phyloP scores from a whole-genome alignment of 1,140 invertebrate genomes.

The Nymphalis io region DNA sequence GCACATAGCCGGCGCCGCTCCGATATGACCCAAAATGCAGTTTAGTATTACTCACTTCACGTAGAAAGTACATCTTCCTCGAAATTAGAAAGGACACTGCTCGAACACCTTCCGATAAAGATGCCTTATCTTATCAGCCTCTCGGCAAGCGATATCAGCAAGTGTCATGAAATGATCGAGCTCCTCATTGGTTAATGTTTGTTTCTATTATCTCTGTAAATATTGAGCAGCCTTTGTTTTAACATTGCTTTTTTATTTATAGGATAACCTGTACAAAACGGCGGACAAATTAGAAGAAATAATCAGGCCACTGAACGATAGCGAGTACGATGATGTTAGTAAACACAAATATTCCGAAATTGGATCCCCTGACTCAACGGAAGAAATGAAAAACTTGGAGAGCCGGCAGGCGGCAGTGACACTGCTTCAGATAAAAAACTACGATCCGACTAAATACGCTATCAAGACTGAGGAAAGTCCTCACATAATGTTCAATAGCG shows the following conservation, averaged over 20 bases:
- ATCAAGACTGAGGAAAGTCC: conserved; percentile 71
- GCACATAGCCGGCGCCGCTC: conserved; percentile 3
- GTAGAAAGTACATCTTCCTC: conserved; percentile 65
- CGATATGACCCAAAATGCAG: background rate
- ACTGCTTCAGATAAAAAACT: conserved; percentile 78
- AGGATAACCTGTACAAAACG: conserved; percentile 77
- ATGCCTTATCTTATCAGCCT: conserved; percentile 72
- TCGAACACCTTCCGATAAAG: conserved; percentile 56
- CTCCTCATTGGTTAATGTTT: conserved; percentile 69
- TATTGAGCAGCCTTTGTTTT: conserved; percentile 52
- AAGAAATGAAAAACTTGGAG: conserved; percentile 79
- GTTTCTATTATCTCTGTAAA: conserved; percentile 65
- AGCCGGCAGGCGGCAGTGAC: conserved; percentile 78
- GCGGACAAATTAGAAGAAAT: conserved; percentile 78
- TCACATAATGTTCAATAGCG: conserved; percentile 78
- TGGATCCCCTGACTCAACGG: conserved; percentile 77
- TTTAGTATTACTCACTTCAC: conserved; percentile 58
- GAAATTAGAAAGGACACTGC: conserved; percentile 65
- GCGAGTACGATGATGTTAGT: conserved; percentile 58
- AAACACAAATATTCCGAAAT: conserved; percentile 72
- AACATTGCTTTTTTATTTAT: conserved; percentile 65
- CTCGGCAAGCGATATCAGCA: conserved; percentile 64
- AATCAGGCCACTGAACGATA: conserved; percentile 72
- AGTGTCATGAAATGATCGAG: conserved; percentile 61
- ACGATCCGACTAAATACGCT: conserved; percentile 76